Evolutionary conservation across 1,140 invertebrate genomes (phyloP), one percentile per base, ranked within the genome.

Genomic region (Solen grandis): DNA sequence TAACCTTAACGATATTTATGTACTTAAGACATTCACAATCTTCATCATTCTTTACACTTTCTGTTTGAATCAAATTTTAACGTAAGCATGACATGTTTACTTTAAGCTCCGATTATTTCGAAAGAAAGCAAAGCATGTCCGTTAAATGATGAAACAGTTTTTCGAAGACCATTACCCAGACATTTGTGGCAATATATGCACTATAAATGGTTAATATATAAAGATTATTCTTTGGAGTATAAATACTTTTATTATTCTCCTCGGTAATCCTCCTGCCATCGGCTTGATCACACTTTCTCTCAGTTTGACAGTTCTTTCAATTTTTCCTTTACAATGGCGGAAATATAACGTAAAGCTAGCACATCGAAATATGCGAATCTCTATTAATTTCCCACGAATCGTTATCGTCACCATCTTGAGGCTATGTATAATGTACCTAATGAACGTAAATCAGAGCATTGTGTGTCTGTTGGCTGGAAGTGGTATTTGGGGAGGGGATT

Each of bases 201-300:
- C 19, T 46, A 10, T 8, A 19, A 8, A 19, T 46, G 8, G 19
- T 46, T 46, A 10, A 8, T 46, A 8, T 46, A 8, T 19, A 19
- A 19, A 46, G 8, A 46, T 46, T 8, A 10, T 10, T 19, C 8
- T 46, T 46, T 46, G 19, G 41, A 46, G 19, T 46, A 36, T 13
- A 36, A 19, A 25, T 76, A 76, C 74, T 54, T 76, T 76, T 66
- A 76, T 76, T 35, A 76, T 76, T 22, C 74, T 19, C 29, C 74
- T 63, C 13, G 74, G 74, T 76, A 76, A 54, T 31, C 60, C 50
- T 22, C 36, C 60, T 50, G 74, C 60, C 74, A 66, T 66, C 16
- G 46, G 41, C 19, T 46, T 46, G 8, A 8, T 10, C 8, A 19
- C 19, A 10, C 41, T 46, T 46, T 19, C 41, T 10, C 8, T 10